Conservation (phyloP, 2,113 vertebrate genomes). For the Brachypteracias leptosomus region DNA sequence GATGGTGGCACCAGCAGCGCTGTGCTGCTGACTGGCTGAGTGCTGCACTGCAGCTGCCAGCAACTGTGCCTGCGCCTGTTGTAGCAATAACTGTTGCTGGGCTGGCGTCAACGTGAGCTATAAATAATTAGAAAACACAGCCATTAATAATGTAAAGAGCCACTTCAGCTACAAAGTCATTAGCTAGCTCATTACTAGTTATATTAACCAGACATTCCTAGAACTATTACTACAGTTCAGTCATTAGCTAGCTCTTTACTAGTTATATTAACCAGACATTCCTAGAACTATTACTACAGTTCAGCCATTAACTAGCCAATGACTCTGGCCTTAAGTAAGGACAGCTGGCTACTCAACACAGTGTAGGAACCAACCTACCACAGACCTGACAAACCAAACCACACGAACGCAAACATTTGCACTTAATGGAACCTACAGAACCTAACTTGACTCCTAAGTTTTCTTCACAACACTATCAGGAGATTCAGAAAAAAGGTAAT, state of each 20-base stretch:
- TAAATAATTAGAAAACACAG: constrained; percentile 60
- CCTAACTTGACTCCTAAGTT: background rate
- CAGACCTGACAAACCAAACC: background rate
- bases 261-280: background rate
- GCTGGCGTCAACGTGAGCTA: constrained; percentile 94
- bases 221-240: background rate
- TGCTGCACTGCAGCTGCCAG: constrained; percentile 97
- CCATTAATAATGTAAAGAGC: constrained; percentile 20
- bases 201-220: background rate
- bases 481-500: constrained; percentile 50
- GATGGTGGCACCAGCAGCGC: constrained; percentile 94
- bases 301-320: background rate
- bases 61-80: constrained; percentile 98
- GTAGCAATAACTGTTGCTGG: constrained; percentile 94
- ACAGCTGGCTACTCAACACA: background rate
- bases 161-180: constrained; percentile 51
- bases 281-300: background rate
- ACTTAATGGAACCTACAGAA: background rate
- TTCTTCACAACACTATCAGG: background rate
- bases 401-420: background rate
- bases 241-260: constrained; percentile 36
- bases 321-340: background rate
- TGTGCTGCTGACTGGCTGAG: constrained; percentile 95
- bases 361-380: background rate
- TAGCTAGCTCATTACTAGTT: constrained; percentile 21